Conservation (phyloP, 2,888 invertebrate genomes). For the Digitonthophagus gazella region DNA sequence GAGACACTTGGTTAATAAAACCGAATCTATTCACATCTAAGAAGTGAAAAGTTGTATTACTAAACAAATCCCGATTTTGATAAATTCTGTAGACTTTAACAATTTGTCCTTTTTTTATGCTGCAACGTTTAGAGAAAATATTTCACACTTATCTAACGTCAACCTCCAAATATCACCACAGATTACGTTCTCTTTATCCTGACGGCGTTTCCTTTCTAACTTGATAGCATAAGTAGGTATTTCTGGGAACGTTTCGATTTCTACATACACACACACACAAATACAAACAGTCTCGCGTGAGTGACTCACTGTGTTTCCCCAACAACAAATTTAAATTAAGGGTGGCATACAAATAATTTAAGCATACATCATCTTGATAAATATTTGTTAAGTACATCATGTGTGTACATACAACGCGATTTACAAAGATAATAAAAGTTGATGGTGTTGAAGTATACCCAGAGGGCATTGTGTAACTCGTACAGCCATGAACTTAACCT, state of each 20-base stretch:
- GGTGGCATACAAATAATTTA: too few species aligned
- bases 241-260: background rate
- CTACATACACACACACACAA: background rate
- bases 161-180: background rate
- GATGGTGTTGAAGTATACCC: background rate
- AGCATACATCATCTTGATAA: too few species aligned
- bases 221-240: background rate
- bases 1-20: too few species aligned
- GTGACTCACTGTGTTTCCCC: background rate
- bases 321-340: background rate
- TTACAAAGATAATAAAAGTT: too few species aligned
- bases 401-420: too few species aligned
- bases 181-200: background rate
- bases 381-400: too few species aligned
- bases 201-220: background rate
- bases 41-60: too few species aligned
- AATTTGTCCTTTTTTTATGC: too few species aligned
- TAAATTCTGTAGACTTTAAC: too few species aligned
- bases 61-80: too few species aligned
- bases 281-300: background rate
- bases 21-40: too few species aligned
- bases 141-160: background rate
- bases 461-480: constrained; percentile 18
- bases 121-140: too few species aligned
- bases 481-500: constrained; percentile 28